Percentiles rank a stretch among this genome's conserved stretches.
Conservation (phyloP, 1,140 invertebrate species). For the Drosophila truncata region DNA sequence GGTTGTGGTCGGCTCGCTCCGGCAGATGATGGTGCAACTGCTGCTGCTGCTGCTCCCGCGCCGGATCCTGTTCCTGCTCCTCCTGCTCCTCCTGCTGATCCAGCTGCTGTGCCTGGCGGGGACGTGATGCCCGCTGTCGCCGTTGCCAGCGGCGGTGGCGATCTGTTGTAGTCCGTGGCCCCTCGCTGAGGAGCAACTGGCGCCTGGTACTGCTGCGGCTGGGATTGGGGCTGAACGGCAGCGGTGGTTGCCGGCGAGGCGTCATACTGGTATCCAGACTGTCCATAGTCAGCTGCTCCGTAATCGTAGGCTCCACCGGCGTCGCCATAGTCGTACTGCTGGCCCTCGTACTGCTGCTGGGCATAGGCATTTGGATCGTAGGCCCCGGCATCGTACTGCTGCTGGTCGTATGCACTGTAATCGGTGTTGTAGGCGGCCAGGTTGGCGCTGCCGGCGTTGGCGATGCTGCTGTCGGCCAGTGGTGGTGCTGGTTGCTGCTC, state of each 20-base stretch:
- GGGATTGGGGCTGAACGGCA: conserved; percentile 44
- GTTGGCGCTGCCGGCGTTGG: conserved; percentile 59
- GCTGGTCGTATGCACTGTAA: conserved; percentile 83
- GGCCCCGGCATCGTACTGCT: conserved; percentile 78
- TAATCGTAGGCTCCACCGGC: conserved; percentile 58
- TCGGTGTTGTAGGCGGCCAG: conserved; percentile 77
- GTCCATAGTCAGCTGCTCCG: conserved; percentile 63
- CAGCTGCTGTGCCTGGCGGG: conserved; percentile 37
- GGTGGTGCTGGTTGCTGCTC: conserved; percentile 40
- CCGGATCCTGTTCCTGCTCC: conserved; percentile 33
- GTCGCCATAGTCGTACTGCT: conserved; percentile 71
- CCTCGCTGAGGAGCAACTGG: conserved; percentile 38
- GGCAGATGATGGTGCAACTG: conserved; percentile 1
- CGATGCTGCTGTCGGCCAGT: conserved; percentile 35
- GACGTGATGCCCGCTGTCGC: conserved; percentile 44
- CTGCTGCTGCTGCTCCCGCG: conserved; percentile 21
- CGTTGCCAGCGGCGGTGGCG: conserved; percentile 55
- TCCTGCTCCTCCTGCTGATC: conserved; percentile 43
- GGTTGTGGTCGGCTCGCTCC: conserved; percentile 77
- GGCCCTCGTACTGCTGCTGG: conserved; percentile 73
- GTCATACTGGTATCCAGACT: conserved; percentile 70
- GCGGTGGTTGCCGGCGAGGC: conserved; percentile 49
- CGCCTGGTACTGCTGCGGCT: conserved; percentile 35
- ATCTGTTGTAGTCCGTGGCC: conserved; percentile 59
- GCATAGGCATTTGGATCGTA: conserved; percentile 70